phyloP scores from a whole-genome alignment of 2,797 vertebrate species.

The Lithobates sylvaticus region DNA sequence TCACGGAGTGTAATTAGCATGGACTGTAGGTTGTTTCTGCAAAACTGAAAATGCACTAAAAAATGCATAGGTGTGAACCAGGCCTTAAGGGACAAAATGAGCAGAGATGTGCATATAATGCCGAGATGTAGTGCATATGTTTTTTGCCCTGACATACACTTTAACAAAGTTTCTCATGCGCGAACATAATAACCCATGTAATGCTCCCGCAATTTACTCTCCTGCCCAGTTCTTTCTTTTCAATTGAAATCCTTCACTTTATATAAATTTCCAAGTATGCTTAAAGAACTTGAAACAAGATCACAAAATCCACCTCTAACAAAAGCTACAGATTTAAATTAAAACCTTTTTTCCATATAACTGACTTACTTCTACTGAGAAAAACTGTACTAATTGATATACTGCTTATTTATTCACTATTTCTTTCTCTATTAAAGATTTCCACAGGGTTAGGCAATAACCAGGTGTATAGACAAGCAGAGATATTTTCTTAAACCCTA shows the following conservation, averaged over 20 bases:
- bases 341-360: slow-evolving; percentile 6
- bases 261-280: slow-evolving; percentile 14
- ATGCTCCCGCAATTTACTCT: slow-evolving; percentile 18
- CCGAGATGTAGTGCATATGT: no score
- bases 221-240: slow-evolving; percentile 1
- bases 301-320: slow-evolving; percentile 10
- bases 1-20: no score
- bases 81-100: no score
- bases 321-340: slow-evolving; percentile 32
- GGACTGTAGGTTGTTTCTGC: no score
- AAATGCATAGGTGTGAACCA: no score
- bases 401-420: slow-evolving; percentile 1
- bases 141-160: no score
- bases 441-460: neutral
- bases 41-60: no score
- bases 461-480: neutral
- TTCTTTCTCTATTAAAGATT: neutral
- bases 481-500: slow-evolving; percentile 1
- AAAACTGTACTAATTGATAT: neutral
- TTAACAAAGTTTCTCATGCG: neutral
- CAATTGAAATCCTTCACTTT: slow-evolving; percentile 22
- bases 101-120: no score
- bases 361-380: slow-evolving; percentile 15
- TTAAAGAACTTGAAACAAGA: slow-evolving; percentile 19
- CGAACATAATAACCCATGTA: slow-evolving; percentile 9